Base-by-base conservation (phyloP, 2,888 invertebrate genomes). In the Tachina grossa region DNA sequence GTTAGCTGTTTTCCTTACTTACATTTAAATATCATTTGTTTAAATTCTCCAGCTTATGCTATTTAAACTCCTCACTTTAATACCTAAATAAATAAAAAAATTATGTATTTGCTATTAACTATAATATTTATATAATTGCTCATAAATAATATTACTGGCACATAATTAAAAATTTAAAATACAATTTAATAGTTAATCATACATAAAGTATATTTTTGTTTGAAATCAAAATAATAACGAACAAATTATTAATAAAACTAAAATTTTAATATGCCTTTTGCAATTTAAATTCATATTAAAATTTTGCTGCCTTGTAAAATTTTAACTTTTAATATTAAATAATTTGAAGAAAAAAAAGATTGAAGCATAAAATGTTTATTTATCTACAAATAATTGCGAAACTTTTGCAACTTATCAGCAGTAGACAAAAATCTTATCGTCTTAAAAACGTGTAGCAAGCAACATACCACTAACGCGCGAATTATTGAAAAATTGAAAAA, bases 381-480 rank as follows among this genome's bases (percentile, higher is more conserved):
- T 63, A 81, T 85, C 77, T 57, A 66, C 51, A 74, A 85, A 74
- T 78, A 45, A 85, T 85, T 77, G 77, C 82, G 78, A 78, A 78
- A 82, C 59, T 85, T 59, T 68, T 41, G 71, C 79, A 65, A 65
- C 65, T 65, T 75, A 75, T 85, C 78, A 51, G 49, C 49, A 51
- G 47, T 55, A 45, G n/a, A 74, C 55, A 81, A 74, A 79, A 78
- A 79, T 82, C 78, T 79, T 78, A 69, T 78, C 85, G 63, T 11
- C 14, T 6, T 6, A 31, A 47, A 66, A 66, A 81, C 51, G 14
- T 72, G 43, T 49, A 51, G 31, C 14, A n/a, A 63, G 22, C 45
- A 47, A 80, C 22, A 19, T 13, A 22, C 3, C 55, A 45, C 47
- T 14, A 69, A 53, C 16, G 16, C 55, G 41, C 19, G 57, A 68